These are phyloP conservation scores for Bambusicola thoracicus DNA, from an alignment of 2,113 vertebrate genomes.

Conservation along the genomic window DNA sequence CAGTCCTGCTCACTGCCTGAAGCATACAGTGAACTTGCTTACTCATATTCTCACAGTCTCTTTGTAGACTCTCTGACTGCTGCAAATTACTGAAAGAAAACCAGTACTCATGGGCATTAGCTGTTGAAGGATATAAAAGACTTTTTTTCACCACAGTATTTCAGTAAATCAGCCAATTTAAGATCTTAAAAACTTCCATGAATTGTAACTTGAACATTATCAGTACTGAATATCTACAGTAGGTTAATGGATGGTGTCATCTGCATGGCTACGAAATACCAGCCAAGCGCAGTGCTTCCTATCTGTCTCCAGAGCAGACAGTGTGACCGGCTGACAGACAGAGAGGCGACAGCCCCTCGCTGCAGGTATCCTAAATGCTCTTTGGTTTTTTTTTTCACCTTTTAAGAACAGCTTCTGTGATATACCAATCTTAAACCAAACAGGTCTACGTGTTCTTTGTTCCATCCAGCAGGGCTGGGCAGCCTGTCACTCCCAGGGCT, in stretches of 20 bases:
- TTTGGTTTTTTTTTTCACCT: not conserved
- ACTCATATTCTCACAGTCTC: rapidly evolving
- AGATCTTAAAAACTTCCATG: not conserved
- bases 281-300: rapidly evolving
- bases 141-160: not conserved
- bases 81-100: not conserved
- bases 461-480: not conserved
- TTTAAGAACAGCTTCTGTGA: rapidly evolving
- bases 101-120: not conserved
- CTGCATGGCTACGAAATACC: rapidly evolving
- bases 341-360: not conserved
- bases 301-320: not conserved
- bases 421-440: not conserved
- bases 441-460: rapidly evolving
- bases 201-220: not conserved
- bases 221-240: not conserved
- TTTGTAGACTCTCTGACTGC: not conserved
- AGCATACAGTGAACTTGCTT: not conserved
- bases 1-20: not conserved
- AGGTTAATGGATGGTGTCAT: not conserved
- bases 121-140: not conserved
- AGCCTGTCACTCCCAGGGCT: not conserved
- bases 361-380: not conserved
- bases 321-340: not conserved
- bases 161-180: not conserved